A percentile compares a stretch with the other conserved stretches of the same genome.
These are phyloP conservation scores for Calephelis perditalis DNA, from an alignment of 2,888 invertebrate species.

Conservation along the genomic window DNA sequence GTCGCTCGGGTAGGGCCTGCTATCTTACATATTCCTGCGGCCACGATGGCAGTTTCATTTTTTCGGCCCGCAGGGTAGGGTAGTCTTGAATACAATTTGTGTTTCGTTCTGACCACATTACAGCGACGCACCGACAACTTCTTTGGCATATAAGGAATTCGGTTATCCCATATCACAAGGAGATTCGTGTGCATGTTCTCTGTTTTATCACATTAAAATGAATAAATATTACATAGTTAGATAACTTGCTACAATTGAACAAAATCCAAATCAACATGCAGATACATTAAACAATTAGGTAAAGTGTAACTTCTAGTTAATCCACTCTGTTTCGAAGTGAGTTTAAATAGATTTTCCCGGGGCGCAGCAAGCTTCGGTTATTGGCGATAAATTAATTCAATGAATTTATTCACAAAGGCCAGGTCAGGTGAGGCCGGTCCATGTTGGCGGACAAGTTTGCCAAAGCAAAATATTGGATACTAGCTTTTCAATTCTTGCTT, in stretches of 20 bases:
- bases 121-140: too few relatives aligned
- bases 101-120: too few relatives aligned
- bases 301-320: constrained; percentile 12
- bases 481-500: neutral
- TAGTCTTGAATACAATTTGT: too few relatives aligned
- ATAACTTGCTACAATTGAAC: neutral
- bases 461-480: neutral
- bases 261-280: constrained; percentile 7
- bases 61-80: too few relatives aligned
- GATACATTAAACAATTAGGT: constrained; percentile 12
- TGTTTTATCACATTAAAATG: too few relatives aligned
- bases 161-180: too few relatives aligned
- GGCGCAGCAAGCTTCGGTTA: constrained; percentile 12
- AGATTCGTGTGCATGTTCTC: too few relatives aligned
- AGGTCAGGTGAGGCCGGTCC: constrained; percentile 2
- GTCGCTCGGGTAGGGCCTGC: too few relatives aligned
- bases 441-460: constrained; percentile 1
- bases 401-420: constrained; percentile 10
- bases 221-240: too few relatives aligned
- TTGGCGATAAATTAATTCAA: constrained; percentile 13
- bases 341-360: constrained; percentile 11
- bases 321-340: constrained; percentile 10
- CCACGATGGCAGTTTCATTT: too few relatives aligned
- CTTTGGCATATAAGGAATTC: too few relatives aligned
- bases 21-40: too few relatives aligned